phyloP scores from a whole-genome alignment of 2,888 invertebrate species.

The Neoascia interrupta region DNA sequence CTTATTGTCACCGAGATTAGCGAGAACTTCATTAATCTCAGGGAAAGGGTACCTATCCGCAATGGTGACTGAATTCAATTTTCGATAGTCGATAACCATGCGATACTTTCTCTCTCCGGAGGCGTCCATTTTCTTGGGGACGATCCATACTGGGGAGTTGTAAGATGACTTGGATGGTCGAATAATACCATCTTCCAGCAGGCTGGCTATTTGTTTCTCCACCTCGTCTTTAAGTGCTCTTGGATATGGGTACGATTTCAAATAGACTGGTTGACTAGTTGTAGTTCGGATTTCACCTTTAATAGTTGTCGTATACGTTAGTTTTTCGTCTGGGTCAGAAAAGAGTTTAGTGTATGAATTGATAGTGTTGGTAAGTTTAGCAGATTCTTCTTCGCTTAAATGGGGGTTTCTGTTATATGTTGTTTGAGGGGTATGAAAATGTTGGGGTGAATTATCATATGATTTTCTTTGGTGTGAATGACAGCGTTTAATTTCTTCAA shows the following conservation, averaged over 20 bases:
- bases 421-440: no score
- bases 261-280: slow-evolving; percentile 9
- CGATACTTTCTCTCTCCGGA: neutral
- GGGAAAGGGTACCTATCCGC: slow-evolving; percentile 9
- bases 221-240: slow-evolving; percentile 19
- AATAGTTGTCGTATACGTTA: slow-evolving; percentile 25
- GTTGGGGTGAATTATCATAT: no score
- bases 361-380: no score
- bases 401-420: no score
- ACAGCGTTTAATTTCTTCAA: no score
- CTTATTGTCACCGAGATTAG: neutral
- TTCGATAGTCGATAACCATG: slow-evolving; percentile 27
- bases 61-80: slow-evolving; percentile 21
- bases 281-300: slow-evolving; percentile 13
- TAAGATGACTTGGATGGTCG: slow-evolving; percentile 7
- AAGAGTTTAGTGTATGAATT: no score
- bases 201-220: slow-evolving; percentile 10
- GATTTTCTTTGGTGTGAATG: no score
- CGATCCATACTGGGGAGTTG: slow-evolving; percentile 33
- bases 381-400: no score
- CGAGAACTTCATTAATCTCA: slow-evolving; percentile 25
- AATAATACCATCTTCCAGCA: neutral
- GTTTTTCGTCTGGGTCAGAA: neutral
- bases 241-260: slow-evolving; percentile 44
- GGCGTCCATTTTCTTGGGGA: slow-evolving; percentile 11